Evolutionary conservation across 2,113 vertebrate genomes (phyloP), one percentile per base, ranked within the genome.

Genomic region (Arizona elegans): DNA sequence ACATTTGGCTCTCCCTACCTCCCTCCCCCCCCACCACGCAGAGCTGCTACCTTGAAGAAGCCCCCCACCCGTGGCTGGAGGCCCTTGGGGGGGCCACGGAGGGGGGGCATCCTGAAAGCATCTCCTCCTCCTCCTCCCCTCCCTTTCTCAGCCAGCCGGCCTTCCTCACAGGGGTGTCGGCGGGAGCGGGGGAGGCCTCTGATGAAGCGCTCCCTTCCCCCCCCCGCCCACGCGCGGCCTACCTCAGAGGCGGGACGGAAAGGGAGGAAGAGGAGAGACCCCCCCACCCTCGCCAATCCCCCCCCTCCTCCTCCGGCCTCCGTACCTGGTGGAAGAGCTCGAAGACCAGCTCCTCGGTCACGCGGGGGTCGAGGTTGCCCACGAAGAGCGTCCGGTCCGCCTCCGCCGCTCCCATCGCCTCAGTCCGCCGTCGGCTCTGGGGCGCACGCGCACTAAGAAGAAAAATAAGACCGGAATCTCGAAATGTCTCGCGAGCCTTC

Each of bases 261-360:
- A 33, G 13, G 13, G 3, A 55, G 52, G 53, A 33, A 17, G 11
- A 56, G 33, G 23, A 15, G 43, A 29, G 43, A 26, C 56, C n/a
- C 21, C 2, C 58, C 50, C 29, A 4, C 43, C 43, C 43, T 5
- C 11, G 56, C 19, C 19, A 5, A 21, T 1, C 55, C 55, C 17
- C 56, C 54, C 21, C 47, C 6, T 50, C 47, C 47, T 50, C 0
- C 47, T 33, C 50, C 8, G 15, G 1, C 10, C 38, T 23, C 24
- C 65, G 6, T 87, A 91, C 90, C 90, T 93, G 92, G 88, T 86
- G 92, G 92, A 93, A 93, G 92, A 93, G 92, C 92, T 93, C 92
- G 88, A 93, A 93, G 55, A 93, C 88, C 88, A 93, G 75, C 92
- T 93, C 92, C 92, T 93, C 88, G 43, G 92, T 93, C 75, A 86